Conservation (phyloP, 2,797 vertebrate genomes). For the Acestrorhynchus altus region DNA sequence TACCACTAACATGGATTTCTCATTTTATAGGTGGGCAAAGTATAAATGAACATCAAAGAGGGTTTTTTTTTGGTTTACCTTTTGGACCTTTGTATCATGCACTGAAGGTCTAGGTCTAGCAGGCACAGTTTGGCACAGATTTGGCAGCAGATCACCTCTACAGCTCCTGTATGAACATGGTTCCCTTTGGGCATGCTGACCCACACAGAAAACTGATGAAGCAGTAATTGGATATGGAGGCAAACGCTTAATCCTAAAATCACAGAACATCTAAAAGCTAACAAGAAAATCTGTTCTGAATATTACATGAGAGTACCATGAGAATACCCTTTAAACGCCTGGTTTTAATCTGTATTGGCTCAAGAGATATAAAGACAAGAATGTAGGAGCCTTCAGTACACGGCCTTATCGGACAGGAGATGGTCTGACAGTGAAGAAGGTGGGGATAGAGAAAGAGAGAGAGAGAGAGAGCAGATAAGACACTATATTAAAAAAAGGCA, state of each 20-base stretch:
- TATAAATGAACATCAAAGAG: no score
- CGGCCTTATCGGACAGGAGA: slow-evolving; percentile 5
- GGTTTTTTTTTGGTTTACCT: no score
- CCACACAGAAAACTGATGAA: neutral
- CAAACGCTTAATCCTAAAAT: slow-evolving; percentile 8
- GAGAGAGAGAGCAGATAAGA: slow-evolving; percentile 52
- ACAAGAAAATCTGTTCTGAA: slow-evolving; percentile 9
- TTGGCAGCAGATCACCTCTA: neutral
- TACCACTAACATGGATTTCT: no score
- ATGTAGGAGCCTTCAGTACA: slow-evolving; percentile 29
- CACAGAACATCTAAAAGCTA: neutral
- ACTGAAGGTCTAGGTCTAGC: no score
- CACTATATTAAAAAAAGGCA: slow-evolving; percentile 49
- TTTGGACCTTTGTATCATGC: no score
- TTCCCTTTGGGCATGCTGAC: neutral
- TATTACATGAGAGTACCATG: neutral
- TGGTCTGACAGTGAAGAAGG: no score
- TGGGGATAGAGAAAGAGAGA: slow-evolving; percentile 14
- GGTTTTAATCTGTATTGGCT: slow-evolving; percentile 46
- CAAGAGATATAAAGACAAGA: slow-evolving; percentile 22
- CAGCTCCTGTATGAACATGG: neutral
- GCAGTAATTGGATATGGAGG: neutral
- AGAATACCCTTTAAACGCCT: slow-evolving; percentile 37
- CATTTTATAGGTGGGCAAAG: no score
- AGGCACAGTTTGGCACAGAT: no score